Base-by-base conservation (phyloP, 2,113 vertebrate species). In the Formicarius rufipectus region DNA sequence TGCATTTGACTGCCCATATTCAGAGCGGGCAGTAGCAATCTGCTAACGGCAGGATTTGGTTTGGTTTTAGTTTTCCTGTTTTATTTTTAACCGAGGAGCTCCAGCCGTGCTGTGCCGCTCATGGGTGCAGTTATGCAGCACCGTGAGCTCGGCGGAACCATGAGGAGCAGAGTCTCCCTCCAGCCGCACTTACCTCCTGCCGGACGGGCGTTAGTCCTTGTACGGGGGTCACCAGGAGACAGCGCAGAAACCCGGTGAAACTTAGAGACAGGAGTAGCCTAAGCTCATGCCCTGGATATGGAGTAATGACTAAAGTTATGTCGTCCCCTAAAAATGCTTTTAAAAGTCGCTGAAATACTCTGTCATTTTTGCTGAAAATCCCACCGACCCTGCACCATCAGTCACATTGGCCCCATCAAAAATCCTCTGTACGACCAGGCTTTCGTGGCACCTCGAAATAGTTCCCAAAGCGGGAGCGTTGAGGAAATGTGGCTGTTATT, bases 301-400 rank as follows among this genome's bases (percentile, higher is more conserved):
- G 85, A 90, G 88, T 60, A 75, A 94, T 27, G 73, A 90, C 42
- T 75, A 25, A 93, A 89, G 86, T 95, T 96, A 78, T 78, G 85
- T 93, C 95, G 90, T 90, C 56, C 47, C 1, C 73, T 86, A 95
- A 89, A 96, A 97, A 96, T 76, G 79, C 94, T 72, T 89, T 93
- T 72, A 62, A 53, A 53, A 92, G 68, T 75, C 23, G 0, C 76
- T 53, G 86, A 63, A 73, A 49, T 6, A 8, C 68, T 72, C 44
- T 3, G 79, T 44, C 30, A 0, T 56, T 92, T 76, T 81, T 58
- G 35, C 91, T 76, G 90, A 23, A n/a, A 72, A 33, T 7, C 72
- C 68, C n/a, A 1, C 27, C 59, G 19, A 53, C 40, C 59, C 72
- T 1, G 17, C 14, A 0, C 59, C 42, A 0, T 23, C 44, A 3